Evolutionary conservation across 2,113 vertebrate genomes (phyloP).

Genomic region (Pantherophis guttatus): DNA sequence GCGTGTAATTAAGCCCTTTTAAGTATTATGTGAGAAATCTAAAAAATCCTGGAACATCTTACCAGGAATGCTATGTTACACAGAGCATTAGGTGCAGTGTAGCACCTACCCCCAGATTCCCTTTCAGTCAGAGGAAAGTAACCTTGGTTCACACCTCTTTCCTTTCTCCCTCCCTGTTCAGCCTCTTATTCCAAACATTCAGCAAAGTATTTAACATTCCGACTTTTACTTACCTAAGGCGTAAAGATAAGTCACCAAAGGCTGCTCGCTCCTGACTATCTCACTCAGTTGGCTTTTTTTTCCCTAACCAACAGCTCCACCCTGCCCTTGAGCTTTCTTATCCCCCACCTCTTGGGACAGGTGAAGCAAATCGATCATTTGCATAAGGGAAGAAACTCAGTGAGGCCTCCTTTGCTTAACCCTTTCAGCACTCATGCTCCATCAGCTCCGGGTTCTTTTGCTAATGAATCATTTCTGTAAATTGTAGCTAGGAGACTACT

Average conservation of each 20-base stretch:
- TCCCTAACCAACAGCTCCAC: not conserved
- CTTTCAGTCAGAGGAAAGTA: not conserved
- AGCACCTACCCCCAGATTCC: not conserved
- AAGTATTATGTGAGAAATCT: not conserved
- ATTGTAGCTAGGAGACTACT: not conserved
- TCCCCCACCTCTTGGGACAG: conserved; percentile 42
- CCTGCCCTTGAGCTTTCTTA: not conserved
- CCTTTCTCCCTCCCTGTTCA: not conserved
- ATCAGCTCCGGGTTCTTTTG: not conserved
- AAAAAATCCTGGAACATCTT: not conserved
- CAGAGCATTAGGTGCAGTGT: too few relatives aligned
- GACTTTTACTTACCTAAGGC: conserved; percentile 5
- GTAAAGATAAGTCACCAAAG: not conserved
- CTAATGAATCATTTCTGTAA: not conserved
- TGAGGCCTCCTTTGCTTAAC: conserved; percentile 24
- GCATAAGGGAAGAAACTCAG: conserved; percentile 37
- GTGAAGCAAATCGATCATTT: conserved; percentile 47
- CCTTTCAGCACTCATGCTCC: conserved; percentile 7
- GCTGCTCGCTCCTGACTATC: not conserved
- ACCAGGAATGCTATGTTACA: too few relatives aligned
- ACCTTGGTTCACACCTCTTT: not conserved
- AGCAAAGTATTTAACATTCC: not conserved
- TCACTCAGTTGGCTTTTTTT: conserved; percentile 3
- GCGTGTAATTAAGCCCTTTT: not conserved
- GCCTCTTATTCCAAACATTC: not conserved